Evolutionary conservation across 2,113 vertebrate species (phyloP), one percentile per base, ranked within the genome.

Genomic region (Rhadina sibilatrix): DNA sequence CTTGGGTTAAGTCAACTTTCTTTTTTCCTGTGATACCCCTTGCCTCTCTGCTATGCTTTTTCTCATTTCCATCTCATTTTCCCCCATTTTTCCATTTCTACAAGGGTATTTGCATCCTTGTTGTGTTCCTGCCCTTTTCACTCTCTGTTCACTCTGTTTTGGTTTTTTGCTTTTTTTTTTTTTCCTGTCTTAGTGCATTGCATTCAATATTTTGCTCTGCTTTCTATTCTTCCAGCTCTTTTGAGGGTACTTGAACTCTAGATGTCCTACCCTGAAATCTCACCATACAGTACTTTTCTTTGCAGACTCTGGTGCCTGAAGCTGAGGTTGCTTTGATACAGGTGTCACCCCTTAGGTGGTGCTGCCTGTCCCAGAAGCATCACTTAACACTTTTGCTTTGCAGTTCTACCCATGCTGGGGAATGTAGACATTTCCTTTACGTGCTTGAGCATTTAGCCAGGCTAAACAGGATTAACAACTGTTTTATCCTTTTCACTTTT

Each of bases 401-500:
- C 91, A 95, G 94, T 53, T 95, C 54, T 81, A 60, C n/a, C 47
- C 3, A 0, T 63, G 23, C 38, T 77, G 96, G 93, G 54, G 76
- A 79, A 46, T 7, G 75, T 22, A 65, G 71, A 31, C 53, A 1
- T 81, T 66, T 69, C 75, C 44, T 12, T 9, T 78, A 72, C 31
- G 0, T 50, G 91, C 33, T 87, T 83, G 87, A 69, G 91, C 40
- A 1, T 35, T 93, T 59, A 81, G 66, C 77, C 78, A 90, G 85
- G 53, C 4, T 28, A 74, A 92, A 31, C 76, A 91, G 68, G 65
- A 95, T 90, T 98, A 97, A 97, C 68, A 84, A 16, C 40, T 91
- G 18, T 95, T 94, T 94, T 71, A 54, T 91, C 78, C 90, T 90
- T 95, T 96, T 97, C 94, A 31, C 95, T 93, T 98, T 97, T 95